Evolutionary conservation across 2,797 vertebrate species (phyloP).

Genomic region (Tragelaphus eurycerus): DNA sequence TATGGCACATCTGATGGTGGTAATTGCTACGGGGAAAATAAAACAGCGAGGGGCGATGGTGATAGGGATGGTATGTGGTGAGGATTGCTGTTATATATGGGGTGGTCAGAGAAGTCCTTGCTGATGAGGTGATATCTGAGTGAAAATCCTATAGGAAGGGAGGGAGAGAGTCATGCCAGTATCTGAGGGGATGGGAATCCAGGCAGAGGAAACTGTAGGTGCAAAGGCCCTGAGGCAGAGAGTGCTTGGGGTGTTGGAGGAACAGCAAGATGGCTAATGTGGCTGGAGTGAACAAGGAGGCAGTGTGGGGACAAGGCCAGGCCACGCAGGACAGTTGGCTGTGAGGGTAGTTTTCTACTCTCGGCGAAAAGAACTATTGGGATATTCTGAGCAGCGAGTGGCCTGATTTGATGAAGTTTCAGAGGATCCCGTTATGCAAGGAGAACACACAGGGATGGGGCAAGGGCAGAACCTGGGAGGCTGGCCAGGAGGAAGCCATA

Average conservation of each 20-base stretch:
- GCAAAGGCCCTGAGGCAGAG: background rate
- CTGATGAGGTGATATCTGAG: background rate
- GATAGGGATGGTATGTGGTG: rapidly evolving
- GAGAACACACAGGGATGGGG: background rate
- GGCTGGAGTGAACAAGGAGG: background rate
- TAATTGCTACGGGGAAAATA: too few species aligned
- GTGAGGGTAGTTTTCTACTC: background rate
- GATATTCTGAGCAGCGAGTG: background rate
- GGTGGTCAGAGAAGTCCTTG: background rate
- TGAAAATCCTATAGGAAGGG: background rate
- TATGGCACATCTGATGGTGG: background rate
- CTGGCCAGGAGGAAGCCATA: background rate
- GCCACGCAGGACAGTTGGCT: rapidly evolving
- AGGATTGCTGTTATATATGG: background rate
- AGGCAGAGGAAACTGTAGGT: background rate
- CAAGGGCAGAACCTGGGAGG: background rate
- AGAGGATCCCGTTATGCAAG: background rate
- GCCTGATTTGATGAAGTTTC: background rate
- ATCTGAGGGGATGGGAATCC: background rate
- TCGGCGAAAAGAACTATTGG: background rate
- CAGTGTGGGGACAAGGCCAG: background rate
- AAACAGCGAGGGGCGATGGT: background rate
- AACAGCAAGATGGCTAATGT: background rate
- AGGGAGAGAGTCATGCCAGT: background rate
- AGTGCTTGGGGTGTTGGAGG: background rate